phyloP scores from a whole-genome alignment of 2,113 vertebrate genomes.

The Dryoscopus gambensis region DNA sequence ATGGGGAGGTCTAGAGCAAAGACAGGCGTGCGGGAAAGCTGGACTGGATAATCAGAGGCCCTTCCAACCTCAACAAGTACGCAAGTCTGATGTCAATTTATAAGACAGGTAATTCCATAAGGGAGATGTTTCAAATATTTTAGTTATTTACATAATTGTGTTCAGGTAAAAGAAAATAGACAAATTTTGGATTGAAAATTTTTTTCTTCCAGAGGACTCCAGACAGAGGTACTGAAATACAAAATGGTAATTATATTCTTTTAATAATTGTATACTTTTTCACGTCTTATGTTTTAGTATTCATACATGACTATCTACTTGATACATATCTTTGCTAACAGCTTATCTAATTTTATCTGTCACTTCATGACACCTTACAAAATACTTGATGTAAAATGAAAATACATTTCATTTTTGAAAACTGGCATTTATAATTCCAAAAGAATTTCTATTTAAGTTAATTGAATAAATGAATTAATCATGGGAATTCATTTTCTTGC shows the following conservation, averaged over 20 bases:
- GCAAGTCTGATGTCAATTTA: not conserved
- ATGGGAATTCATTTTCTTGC: not conserved
- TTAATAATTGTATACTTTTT: not conserved
- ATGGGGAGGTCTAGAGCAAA: not conserved
- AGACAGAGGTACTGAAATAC: not conserved
- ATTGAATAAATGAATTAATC: not conserved
- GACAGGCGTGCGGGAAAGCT: not conserved
- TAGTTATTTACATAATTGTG: not conserved
- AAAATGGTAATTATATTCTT: not conserved
- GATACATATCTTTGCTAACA: not conserved
- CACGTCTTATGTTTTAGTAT: not conserved
- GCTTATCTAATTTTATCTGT: not conserved
- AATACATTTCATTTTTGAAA: not conserved
- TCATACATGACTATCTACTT: not conserved
- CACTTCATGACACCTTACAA: not conserved
- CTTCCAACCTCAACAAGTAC: not conserved
- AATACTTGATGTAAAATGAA: not conserved
- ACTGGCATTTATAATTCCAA: not conserved
- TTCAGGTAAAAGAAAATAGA: not conserved
- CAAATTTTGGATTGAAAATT: not conserved
- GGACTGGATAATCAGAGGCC: not conserved
- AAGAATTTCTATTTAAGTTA: not conserved
- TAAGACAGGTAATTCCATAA: not conserved
- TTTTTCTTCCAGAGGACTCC: not conserved
- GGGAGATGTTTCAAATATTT: not conserved